Conservation (phyloP, 2,113 vertebrate species). For the Pogonocichla stellata region DNA sequence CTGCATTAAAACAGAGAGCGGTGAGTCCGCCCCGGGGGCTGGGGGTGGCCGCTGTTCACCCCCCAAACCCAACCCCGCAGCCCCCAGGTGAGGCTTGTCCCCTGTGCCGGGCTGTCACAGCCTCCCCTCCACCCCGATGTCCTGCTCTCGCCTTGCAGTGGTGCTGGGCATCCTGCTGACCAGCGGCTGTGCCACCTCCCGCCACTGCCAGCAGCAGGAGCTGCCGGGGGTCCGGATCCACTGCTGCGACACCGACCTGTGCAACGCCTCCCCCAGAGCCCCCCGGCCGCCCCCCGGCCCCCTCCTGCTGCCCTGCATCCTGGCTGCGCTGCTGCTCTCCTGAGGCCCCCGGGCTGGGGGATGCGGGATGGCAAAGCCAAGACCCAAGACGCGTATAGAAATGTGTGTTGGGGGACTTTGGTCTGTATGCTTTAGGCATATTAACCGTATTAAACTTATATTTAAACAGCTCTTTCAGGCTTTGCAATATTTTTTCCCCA, state of each 20-base stretch:
- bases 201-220: constrained; percentile 90
- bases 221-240: constrained; percentile 88
- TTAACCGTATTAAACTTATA: background rate
- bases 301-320: background rate
- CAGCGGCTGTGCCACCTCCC: constrained; percentile 89
- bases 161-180: constrained; percentile 86
- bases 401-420: background rate
- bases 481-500: fast-evolving
- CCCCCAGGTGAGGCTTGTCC: background rate
- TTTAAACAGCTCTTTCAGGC: background rate
- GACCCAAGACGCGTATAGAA: background rate
- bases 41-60: fast-evolving
- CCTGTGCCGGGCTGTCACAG: background rate
- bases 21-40: constrained; percentile 64
- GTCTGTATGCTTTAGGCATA: background rate
- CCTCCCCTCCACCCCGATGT: fast-evolving
- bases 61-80: background rate
- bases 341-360: background rate
- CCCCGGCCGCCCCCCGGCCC: background rate
- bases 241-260: constrained; percentile 85
- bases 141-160: constrained; percentile 66
- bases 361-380: background rate
- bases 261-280: constrained; percentile 66
- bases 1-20: constrained; percentile 92
- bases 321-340: background rate